These are phyloP conservation scores for Rugalucina vietnamica DNA, from an alignment of 2,888 invertebrate species.

Conservation along the genomic window DNA sequence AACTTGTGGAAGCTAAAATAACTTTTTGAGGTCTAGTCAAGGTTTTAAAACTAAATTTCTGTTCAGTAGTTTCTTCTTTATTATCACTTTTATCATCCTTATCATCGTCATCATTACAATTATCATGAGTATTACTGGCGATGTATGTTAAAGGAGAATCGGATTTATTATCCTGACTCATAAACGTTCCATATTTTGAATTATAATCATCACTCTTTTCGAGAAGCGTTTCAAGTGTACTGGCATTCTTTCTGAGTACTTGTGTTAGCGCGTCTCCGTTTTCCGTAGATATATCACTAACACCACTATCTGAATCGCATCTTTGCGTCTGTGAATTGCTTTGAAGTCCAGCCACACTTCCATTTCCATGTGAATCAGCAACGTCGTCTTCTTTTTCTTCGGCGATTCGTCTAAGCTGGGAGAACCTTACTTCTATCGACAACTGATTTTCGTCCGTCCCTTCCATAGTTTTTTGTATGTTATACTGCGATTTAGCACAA, in stretches of 20 bases:
- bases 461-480: no score
- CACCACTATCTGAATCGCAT: background rate
- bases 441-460: no score
- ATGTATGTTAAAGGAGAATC: no score
- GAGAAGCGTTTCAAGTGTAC: background rate
- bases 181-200: background rate
- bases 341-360: no score
- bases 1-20: slow-evolving; percentile 34
- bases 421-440: no score
- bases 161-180: background rate
- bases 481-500: no score
- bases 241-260: background rate
- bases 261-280: background rate
- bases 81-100: no score
- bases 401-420: no score
- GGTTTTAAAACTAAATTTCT: slow-evolving; percentile 38
- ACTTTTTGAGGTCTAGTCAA: slow-evolving; percentile 43
- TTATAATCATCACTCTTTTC: background rate
- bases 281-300: background rate
- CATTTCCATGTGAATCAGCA: no score
- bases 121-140: background rate
- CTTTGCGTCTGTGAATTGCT: background rate
- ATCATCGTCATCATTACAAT: background rate
- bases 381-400: no score
- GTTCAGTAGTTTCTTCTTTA: background rate